Conservation (phyloP, 2,888 invertebrate species). For the Argyresthia goedartella region DNA sequence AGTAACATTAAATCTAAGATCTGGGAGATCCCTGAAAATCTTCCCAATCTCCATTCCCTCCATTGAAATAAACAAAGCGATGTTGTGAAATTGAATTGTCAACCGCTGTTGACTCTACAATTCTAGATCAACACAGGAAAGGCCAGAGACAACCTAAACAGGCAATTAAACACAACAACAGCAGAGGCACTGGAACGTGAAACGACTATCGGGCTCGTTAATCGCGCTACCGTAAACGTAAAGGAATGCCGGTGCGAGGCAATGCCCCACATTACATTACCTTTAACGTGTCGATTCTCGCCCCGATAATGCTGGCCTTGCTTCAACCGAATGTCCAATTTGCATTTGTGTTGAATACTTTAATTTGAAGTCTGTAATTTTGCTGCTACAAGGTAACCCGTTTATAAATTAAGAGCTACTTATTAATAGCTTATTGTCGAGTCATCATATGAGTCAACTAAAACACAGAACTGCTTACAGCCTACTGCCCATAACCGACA, state of each 20-base stretch:
- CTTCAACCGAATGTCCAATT: constrained; percentile 49
- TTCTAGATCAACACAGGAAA: no score
- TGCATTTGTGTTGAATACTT: constrained; percentile 51
- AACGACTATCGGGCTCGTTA: constrained; percentile 58
- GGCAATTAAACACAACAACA: constrained; percentile 43
- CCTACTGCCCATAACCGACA: constrained; percentile 16
- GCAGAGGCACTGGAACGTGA: constrained; percentile 51
- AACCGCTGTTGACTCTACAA: no score
- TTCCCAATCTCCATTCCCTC: no score
- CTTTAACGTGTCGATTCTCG: constrained; percentile 54
- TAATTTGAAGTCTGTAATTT: not conserved
- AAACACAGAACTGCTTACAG: no score
- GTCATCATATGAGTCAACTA: constrained; percentile 3
- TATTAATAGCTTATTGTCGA: constrained; percentile 36
- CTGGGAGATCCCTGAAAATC: no score
- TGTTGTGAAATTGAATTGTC: no score
- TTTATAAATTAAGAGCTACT: constrained; percentile 41
- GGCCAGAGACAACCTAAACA: constrained; percentile 32
- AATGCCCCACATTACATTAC: constrained; percentile 47
- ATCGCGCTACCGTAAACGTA: constrained; percentile 51
- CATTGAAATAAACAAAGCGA: no score
- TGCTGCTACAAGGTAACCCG: constrained; percentile 30
- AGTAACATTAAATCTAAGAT: no score
- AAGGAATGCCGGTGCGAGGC: constrained; percentile 44
- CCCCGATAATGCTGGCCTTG: constrained; percentile 58